Conservation (phyloP, 2,113 vertebrate genomes). For the Desmodus rotundus region DNA sequence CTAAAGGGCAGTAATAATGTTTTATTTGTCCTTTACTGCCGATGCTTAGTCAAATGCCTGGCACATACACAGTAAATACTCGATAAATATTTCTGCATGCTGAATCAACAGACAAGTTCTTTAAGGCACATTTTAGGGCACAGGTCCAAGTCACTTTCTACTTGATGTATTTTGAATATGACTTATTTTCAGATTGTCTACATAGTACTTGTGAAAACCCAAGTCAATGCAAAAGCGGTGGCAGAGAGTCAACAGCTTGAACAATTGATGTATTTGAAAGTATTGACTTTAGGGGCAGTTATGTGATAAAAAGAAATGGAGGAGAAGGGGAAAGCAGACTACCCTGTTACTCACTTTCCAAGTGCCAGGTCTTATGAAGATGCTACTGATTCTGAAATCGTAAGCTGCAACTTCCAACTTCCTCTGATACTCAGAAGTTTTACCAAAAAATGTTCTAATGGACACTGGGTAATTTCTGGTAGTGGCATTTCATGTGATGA, state of each 20-base stretch:
- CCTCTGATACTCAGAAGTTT: not conserved
- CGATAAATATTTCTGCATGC: not conserved
- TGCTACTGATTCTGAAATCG: not conserved
- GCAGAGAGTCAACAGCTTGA: not conserved
- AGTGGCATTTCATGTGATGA: not conserved
- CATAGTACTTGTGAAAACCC: not conserved
- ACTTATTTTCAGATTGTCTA: not conserved
- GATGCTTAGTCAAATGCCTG: not conserved
- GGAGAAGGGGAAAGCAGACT: not conserved
- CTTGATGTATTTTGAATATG: not conserved
- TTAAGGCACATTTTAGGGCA: not conserved
- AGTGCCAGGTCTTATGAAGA: not conserved
- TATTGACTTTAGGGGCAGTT: not conserved
- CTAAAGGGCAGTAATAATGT: conserved; percentile 15
- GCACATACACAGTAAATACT: not conserved
- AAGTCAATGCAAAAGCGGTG: not conserved
- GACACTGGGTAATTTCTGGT: not conserved
- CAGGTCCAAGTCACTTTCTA: not conserved
- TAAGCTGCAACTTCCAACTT: not conserved
- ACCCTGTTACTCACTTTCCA: not conserved
- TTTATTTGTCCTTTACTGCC: not conserved
- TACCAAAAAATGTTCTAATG: not conserved
- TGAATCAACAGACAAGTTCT: not conserved
- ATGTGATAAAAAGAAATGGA: not conserved
- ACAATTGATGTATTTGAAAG: not conserved